Evolutionary conservation across 2,113 vertebrate genomes (phyloP).

Genomic region (Neotoma lepida): DNA sequence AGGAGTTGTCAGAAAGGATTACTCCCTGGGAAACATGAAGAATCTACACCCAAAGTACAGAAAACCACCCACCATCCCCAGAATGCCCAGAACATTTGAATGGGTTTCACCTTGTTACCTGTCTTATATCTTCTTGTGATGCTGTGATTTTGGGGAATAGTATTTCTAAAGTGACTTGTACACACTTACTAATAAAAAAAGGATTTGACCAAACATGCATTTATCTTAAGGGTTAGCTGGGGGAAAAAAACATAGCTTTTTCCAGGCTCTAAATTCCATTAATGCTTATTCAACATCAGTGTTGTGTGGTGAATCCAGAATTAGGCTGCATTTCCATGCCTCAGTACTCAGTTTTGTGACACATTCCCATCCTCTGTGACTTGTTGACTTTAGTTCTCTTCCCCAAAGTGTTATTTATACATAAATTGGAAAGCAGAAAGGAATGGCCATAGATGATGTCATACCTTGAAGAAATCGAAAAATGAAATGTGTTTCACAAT

Average conservation of each 20-base stretch:
- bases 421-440: conserved; percentile 25
- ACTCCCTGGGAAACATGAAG: background rate
- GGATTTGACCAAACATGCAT: background rate
- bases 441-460: background rate
- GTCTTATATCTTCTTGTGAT: background rate
- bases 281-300: background rate
- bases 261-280: background rate
- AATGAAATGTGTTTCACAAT: conserved; percentile 98
- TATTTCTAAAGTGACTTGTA: conserved; percentile 1
- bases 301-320: background rate
- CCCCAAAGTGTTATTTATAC: background rate
- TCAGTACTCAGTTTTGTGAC: background rate
- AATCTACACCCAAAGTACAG: background rate
- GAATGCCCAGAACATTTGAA: background rate
- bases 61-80: background rate
- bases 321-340: background rate
- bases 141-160: background rate
- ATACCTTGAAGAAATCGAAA: conserved; percentile 99
- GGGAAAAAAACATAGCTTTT: background rate
- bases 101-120: background rate
- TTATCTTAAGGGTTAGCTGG: background rate
- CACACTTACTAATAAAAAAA: background rate
- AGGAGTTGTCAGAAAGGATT: background rate
- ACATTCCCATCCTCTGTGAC: background rate
- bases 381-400: background rate